Conservation (phyloP, 2,797 vertebrate species). For the Austrolebias charrua region DNA sequence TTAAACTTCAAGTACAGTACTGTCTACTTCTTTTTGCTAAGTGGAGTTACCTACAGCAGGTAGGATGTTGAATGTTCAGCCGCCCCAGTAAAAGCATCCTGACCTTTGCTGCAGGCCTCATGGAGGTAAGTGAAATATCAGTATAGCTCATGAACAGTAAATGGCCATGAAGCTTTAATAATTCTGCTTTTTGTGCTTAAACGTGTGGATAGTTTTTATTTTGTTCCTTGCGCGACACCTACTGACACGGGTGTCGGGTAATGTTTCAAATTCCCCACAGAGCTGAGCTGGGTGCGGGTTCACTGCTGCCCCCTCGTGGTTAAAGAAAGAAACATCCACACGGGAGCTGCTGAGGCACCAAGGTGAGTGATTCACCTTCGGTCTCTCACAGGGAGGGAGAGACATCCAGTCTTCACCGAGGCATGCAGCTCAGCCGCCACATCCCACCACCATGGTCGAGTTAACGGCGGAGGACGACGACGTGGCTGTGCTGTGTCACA, state of each 20-base stretch:
- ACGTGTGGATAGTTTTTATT: not conserved
- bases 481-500: constrained; percentile 63
- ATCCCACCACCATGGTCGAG: constrained; percentile 74
- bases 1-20: no score
- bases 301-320: constrained; percentile 71
- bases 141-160: no score
- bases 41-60: no score
- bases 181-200: no score
- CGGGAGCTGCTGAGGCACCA: constrained; percentile 39
- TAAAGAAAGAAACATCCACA: constrained; percentile 48
- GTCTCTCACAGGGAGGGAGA: constrained; percentile 40
- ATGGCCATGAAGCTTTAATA: no score
- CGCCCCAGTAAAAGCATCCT: no score
- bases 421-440: constrained; percentile 70
- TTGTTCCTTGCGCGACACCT: constrained; percentile 1
- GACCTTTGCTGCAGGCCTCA: no score
- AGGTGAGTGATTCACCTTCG: constrained; percentile 79
- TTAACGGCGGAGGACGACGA: constrained; percentile 52
- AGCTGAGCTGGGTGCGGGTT: constrained; percentile 18
- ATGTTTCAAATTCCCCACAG: constrained; percentile 57
- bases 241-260: constrained; percentile 29
- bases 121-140: no score
- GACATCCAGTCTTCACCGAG: constrained; percentile 45
- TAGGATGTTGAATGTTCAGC: no score
- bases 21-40: no score